Evolutionary conservation across 2,113 vertebrate genomes (phyloP).

Genomic region (Eudyptes chrysolophus): DNA sequence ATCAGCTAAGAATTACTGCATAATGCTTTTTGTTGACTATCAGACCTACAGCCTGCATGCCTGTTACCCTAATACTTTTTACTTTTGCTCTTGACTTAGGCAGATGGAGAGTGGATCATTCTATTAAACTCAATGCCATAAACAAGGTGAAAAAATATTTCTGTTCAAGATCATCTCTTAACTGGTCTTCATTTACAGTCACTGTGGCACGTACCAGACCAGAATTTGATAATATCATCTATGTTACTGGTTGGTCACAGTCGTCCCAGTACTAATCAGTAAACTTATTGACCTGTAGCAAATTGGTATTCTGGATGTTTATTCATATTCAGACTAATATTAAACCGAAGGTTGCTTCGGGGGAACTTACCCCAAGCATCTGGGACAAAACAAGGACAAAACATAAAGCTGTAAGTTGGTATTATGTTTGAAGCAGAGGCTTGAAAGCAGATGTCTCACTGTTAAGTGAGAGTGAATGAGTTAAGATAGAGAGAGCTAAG

Average conservation of each 20-base stretch:
- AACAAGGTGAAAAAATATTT: background rate
- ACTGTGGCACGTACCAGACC: background rate
- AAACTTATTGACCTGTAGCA: background rate
- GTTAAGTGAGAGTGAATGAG: background rate
- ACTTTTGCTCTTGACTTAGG: background rate
- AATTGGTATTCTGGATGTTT: background rate
- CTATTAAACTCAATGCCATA: background rate
- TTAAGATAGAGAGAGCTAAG: background rate
- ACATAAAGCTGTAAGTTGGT: background rate
- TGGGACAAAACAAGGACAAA: background rate
- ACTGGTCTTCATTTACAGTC: background rate
- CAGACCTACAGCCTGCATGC: background rate
- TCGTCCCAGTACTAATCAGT: background rate
- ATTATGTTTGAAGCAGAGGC: background rate
- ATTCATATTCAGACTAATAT: background rate
- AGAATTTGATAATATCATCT: background rate
- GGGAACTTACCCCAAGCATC: background rate
- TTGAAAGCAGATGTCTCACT: background rate
- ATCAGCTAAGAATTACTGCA: background rate
- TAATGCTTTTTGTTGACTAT: background rate
- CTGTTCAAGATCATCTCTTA: background rate
- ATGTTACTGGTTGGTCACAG: background rate
- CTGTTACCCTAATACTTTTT: background rate
- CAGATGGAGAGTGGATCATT: background rate
- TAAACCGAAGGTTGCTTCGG: background rate